Evolutionary conservation across 2,797 vertebrate species (phyloP), one percentile per base, ranked within the genome.

Genomic region (Parambassis ranga): DNA sequence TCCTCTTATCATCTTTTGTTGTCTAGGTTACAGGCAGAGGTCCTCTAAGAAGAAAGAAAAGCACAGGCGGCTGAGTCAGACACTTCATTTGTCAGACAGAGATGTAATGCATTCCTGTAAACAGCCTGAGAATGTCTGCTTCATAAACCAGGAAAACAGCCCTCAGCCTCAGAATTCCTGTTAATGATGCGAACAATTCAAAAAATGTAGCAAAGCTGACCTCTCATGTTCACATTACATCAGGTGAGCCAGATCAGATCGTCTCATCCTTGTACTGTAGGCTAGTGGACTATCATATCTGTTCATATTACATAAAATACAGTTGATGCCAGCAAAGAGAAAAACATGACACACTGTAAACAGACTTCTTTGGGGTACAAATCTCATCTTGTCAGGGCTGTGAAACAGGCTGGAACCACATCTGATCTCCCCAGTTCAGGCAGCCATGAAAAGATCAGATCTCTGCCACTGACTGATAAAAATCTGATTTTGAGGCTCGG

Each of bases 361-460:
- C 31, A 36, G 14, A 32, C 9, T n/a, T 56, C 26, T 50, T 16
- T 13, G 24, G 18, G 38, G 42, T 35, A 35, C 37, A 61, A 47
- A 64, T 68, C 55, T 57, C 28, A 55, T 68, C 53, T 55, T n/a
- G 19, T 42, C n/a, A 13, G 35, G 41, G 10, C 19, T 36, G 38
- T 31, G 49, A 52, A 60, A 47, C 52, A 23, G 24, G 15, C 16
- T 42, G 38, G 44, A 72, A 65, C 30, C 38, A 39, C 56, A 37
- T 62, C 10, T 59, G 51, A 66, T 70, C 32, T 30, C 18, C 6
- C 10, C 15, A 31, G 52, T 20, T 71, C 42, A 67, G 47, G 8
- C 36, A 55, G 13, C 36, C 36, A 24, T 63, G 58, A 67, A 48
- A 31, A 48, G 36, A 58, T 66, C 20, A 43, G 52, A 51, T 50